Evolutionary conservation across 2,888 invertebrate species (phyloP).

Genomic region (Drosophila limbata): DNA sequence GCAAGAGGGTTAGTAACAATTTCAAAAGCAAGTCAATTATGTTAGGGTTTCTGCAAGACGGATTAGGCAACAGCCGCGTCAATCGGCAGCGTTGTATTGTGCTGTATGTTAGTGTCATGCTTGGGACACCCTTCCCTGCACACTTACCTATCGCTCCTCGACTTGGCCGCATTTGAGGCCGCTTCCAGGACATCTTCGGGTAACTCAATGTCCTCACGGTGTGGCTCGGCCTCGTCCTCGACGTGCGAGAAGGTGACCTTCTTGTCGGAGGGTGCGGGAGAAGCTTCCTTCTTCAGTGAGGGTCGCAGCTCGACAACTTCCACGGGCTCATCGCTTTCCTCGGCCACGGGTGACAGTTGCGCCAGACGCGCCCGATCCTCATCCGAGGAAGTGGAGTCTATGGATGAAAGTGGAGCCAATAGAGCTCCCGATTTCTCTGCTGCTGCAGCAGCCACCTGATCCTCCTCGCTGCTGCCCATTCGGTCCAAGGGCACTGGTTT

Average conservation of each 20-base stretch:
- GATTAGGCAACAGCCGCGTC: slow-evolving; percentile 50
- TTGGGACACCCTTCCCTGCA: not conserved
- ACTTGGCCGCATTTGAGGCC: slow-evolving; percentile 74
- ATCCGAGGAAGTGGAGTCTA: slow-evolving; percentile 85
- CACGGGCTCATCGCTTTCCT: slow-evolving; percentile 81
- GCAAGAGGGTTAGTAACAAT: slow-evolving; percentile 82
- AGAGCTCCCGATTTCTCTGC: slow-evolving; percentile 51
- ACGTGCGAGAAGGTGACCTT: slow-evolving; percentile 86
- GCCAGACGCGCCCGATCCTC: slow-evolving; percentile 81
- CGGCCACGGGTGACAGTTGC: slow-evolving; percentile 81
- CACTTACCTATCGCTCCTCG: slow-evolving; percentile 86
- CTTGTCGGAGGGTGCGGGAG: slow-evolving; percentile 85
- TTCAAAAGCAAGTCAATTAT: slow-evolving; percentile 75
- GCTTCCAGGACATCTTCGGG: slow-evolving; percentile 82
- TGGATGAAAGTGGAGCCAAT: slow-evolving; percentile 84
- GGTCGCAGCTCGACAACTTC: slow-evolving; percentile 68
- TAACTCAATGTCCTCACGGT: slow-evolving; percentile 84
- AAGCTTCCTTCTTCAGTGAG: slow-evolving; percentile 85
- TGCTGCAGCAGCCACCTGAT: slow-evolving; percentile 63
- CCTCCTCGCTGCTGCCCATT: slow-evolving; percentile 85
- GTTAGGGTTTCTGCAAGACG: slow-evolving; percentile 80
- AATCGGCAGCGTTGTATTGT: slow-evolving; percentile 23
- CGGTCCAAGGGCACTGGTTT: slow-evolving; percentile 82
- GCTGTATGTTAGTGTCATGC: slow-evolving; percentile 60
- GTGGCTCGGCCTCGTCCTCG: slow-evolving; percentile 84